These are phyloP conservation scores for Mastomys natalensis DNA, from an alignment of 2,113 vertebrate genomes.

Conservation along the genomic window DNA sequence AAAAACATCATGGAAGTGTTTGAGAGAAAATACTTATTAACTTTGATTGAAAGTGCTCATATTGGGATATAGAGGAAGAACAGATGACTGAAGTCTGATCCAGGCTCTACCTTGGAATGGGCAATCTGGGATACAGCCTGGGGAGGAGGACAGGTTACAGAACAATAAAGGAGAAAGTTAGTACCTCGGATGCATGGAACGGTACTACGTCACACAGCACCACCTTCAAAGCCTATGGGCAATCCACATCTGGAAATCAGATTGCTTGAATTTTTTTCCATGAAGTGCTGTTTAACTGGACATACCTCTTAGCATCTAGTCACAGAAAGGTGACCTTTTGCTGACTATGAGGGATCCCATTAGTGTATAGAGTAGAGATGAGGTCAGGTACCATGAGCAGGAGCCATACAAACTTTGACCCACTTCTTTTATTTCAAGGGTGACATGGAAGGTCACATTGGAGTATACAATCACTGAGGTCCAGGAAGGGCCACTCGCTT, in stretches of 20 bases:
- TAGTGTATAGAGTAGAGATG: background rate
- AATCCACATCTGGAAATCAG: background rate
- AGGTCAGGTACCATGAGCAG: background rate
- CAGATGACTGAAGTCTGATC: background rate
- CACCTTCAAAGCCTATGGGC: background rate
- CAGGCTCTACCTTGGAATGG: background rate
- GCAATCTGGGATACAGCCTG: too few species aligned
- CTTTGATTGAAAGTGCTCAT: background rate
- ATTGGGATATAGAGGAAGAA: background rate
- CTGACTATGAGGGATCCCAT: background rate
- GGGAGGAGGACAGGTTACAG: background rate
- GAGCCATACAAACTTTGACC: background rate
- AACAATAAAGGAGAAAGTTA: background rate
- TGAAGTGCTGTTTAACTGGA: background rate
- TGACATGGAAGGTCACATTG: background rate
- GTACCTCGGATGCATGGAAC: background rate
- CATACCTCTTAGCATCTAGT: slow-evolving; percentile 7
- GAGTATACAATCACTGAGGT: background rate
- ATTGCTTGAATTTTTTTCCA: slow-evolving; percentile 16
- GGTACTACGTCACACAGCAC: background rate
- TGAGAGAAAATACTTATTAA: background rate
- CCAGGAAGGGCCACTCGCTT: background rate
- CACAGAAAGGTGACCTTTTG: background rate
- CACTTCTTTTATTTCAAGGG: background rate
- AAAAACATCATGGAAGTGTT: background rate